These are phyloP conservation scores for Lepeophtheirus nordmannii DNA, from an alignment of 2,888 invertebrate genomes.

Conservation along the genomic window DNA sequence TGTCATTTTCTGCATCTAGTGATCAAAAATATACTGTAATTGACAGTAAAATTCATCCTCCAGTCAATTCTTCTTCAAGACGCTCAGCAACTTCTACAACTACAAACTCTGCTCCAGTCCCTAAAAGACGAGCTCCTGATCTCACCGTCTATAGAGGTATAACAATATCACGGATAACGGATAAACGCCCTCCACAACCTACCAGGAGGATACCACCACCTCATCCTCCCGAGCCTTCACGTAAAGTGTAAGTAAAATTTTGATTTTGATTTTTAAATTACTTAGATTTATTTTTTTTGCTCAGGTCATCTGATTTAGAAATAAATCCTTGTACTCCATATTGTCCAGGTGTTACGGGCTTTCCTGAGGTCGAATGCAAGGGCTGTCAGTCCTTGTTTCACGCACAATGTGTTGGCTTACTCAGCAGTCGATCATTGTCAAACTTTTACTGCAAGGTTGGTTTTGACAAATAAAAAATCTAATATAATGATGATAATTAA, in stretches of 20 bases:
- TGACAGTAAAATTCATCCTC: constrained; percentile 24
- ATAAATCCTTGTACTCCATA: constrained; percentile 22
- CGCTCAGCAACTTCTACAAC: no score
- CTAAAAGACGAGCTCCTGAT: background rate
- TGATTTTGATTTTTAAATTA: background rate
- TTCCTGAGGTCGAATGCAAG: constrained; percentile 24
- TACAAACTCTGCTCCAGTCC: background rate
- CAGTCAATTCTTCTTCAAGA: constrained; percentile 7
- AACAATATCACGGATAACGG: background rate
- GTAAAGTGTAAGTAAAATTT: background rate
- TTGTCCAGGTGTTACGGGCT: constrained; percentile 22
- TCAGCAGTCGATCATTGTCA: background rate
- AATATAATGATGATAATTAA: background rate
- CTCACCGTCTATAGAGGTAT: background rate
- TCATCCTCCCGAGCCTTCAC: background rate
- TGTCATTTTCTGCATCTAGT: constrained; percentile 24
- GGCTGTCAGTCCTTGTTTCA: constrained; percentile 24
- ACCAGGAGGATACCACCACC: background rate
- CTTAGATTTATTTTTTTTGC: background rate
- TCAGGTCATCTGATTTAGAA: background rate
- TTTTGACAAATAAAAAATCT: background rate
- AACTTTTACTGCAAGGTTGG: constrained; percentile 20
- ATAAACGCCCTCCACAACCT: background rate
- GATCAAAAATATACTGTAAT: constrained; percentile 24
- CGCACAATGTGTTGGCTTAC: constrained; percentile 21